phyloP scores from a whole-genome alignment of 2,888 invertebrate genomes.

The Drosophila bunnanda region DNA sequence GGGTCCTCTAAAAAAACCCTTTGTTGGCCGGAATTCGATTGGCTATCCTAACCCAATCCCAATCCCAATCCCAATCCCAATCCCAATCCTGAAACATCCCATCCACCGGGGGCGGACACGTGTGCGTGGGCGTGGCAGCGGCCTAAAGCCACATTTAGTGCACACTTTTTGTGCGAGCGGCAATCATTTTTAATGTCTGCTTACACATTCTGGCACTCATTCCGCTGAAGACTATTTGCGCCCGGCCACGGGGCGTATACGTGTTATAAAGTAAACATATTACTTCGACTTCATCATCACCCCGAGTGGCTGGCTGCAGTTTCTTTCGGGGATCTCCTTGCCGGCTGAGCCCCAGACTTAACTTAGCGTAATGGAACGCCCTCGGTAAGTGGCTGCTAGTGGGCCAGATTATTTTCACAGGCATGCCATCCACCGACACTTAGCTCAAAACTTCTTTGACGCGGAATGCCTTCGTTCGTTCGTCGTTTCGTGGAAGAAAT shows the following conservation, averaged over 20 bases:
- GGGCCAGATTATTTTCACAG: conserved; percentile 37
- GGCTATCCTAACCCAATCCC: conserved; percentile 15
- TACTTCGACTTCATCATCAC: conserved; percentile 50
- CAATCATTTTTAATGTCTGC: conserved; percentile 75
- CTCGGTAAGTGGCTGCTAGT: conserved; percentile 17
- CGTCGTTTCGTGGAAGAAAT: background rate
- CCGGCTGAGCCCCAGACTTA: conserved; percentile 18
- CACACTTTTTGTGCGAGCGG: conserved; percentile 60
- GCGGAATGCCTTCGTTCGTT: conserved; percentile 1
- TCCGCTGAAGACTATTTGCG: conserved; percentile 61
- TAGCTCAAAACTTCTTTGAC: conserved; percentile 5
- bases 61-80: background rate
- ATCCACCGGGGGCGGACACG: conserved; percentile 18
- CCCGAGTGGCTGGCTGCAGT: background rate
- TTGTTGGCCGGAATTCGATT: conserved; percentile 37
- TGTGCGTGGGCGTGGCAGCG: conserved; percentile 49
- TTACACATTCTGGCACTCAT: conserved; percentile 55
- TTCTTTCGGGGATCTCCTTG: background rate
- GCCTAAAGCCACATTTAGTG: conserved; percentile 61
- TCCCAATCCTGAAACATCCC: background rate
- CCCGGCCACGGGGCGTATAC: conserved; percentile 65
- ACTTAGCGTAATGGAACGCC: conserved; percentile 34
- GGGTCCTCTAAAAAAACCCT: conserved; percentile 28
- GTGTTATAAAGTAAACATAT: conserved; percentile 72
- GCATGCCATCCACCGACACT: conserved; percentile 3